Percentiles rank a stretch among this genome's conserved stretches.
phyloP scores from a whole-genome alignment of 2,797 vertebrate genomes.

The Cygnus olor region DNA sequence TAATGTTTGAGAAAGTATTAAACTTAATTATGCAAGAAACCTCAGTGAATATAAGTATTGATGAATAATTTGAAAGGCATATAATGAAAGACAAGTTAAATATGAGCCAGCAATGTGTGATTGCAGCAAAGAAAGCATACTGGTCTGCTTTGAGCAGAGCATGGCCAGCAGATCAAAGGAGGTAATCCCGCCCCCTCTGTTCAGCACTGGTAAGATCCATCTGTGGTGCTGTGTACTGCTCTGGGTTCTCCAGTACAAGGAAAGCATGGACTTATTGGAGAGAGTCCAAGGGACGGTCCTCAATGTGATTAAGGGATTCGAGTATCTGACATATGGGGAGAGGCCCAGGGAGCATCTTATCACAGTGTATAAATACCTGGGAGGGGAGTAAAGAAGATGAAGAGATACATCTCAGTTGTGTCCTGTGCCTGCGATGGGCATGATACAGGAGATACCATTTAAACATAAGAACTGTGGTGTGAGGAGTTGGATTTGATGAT shows the following conservation, averaged over 20 bases:
- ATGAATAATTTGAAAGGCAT: not conserved
- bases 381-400: not conserved
- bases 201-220: not conserved
- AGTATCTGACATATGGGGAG: not conserved
- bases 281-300: not conserved
- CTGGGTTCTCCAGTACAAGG: not conserved
- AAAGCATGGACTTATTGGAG: not conserved
- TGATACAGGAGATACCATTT: not conserved
- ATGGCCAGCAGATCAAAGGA: not conserved
- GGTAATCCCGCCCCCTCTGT: not conserved
- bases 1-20: not conserved
- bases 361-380: not conserved
- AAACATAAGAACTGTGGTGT: not conserved
- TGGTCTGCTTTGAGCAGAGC: not conserved
- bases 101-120: not conserved
- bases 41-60: not conserved
- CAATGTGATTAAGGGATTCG: not conserved
- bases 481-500: not conserved
- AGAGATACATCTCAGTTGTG: not conserved
- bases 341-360: not conserved
- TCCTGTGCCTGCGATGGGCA: not conserved
- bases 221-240: not conserved
- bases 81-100: not conserved
- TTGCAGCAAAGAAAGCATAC: no score
- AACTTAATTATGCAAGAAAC: not conserved